Percentiles rank a stretch among this genome's conserved stretches.
Conservation (phyloP, 2,797 vertebrate species). For the Forpus xanthops region DNA sequence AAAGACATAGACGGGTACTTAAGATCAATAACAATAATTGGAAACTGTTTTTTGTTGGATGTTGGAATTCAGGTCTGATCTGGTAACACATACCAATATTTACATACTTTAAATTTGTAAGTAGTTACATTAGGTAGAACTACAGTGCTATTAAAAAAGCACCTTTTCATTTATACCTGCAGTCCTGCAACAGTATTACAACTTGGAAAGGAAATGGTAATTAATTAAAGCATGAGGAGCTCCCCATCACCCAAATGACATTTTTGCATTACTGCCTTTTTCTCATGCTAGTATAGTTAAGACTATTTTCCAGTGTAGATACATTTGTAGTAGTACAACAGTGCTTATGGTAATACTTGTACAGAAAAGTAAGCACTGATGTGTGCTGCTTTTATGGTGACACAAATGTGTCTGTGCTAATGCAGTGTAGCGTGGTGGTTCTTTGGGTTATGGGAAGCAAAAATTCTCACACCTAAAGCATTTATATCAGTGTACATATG, state of each 20-base stretch:
- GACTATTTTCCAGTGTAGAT: neutral
- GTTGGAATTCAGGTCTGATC: neutral
- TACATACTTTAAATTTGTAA: neutral
- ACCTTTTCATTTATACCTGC: neutral
- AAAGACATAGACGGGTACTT: slow-evolving; percentile 92
- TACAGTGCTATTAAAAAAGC: neutral
- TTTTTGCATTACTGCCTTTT: neutral
- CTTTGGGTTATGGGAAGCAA: neutral
- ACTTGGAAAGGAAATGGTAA: neutral
- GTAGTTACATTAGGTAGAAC: neutral
- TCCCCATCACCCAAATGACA: neutral
- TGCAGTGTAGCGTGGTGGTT: neutral
- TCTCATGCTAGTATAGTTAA: neutral
- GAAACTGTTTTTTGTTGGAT: neutral
- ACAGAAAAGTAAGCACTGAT: neutral
- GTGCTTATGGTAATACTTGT: neutral
- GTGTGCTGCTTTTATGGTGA: neutral
- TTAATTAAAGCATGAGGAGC: neutral
- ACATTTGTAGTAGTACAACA: neutral
- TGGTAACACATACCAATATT: neutral
- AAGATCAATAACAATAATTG: neutral
- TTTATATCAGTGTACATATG: neutral
- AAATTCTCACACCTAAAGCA: neutral
- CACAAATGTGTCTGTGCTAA: neutral
- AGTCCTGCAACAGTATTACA: neutral